A percentile compares a stretch with the other conserved stretches of the same genome.
Evolutionary conservation across 2,888 invertebrate species (phyloP).

Genomic region (Cephus runcator): DNA sequence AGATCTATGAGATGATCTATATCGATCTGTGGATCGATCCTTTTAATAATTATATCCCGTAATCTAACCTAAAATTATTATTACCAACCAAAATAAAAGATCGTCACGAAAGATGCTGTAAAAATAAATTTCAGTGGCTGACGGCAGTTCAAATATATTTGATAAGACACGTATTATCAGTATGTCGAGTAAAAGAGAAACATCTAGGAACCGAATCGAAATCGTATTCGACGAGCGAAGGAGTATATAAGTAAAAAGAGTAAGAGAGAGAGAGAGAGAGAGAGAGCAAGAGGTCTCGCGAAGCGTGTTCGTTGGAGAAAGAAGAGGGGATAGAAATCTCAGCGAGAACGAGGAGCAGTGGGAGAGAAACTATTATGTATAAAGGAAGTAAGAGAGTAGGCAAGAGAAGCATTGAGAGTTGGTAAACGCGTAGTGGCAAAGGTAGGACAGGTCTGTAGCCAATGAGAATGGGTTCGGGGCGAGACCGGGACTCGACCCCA

Average conservation of each 20-base stretch:
- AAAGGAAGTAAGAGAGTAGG: slow-evolving; percentile 30
- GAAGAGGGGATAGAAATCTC: slow-evolving; percentile 8
- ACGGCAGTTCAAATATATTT: neutral
- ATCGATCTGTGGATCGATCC: neutral
- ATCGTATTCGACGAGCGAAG: neutral
- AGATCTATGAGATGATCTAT: neutral
- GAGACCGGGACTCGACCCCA: slow-evolving; percentile 62
- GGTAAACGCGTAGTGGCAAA: slow-evolving; percentile 40
- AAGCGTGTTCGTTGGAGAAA: neutral
- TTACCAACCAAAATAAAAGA: neutral
- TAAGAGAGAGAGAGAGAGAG: slow-evolving; percentile 21
- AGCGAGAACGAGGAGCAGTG: slow-evolving; percentile 6
- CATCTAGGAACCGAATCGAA: neutral
- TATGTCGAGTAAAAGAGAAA: neutral
- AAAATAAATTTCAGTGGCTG: neutral
- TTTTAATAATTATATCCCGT: neutral
- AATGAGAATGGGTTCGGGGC: slow-evolving; percentile 60
- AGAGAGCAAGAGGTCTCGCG: slow-evolving; percentile 26
- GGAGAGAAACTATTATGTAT: slow-evolving; percentile 15
- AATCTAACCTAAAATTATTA: accelerated
- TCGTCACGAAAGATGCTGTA: neutral
- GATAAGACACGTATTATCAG: neutral
- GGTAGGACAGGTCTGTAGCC: slow-evolving; percentile 55
- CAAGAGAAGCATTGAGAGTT: slow-evolving; percentile 26
- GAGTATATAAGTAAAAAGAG: slow-evolving; percentile 13